Conservation (phyloP, 2,797 vertebrate species). For the Betta splendens region DNA sequence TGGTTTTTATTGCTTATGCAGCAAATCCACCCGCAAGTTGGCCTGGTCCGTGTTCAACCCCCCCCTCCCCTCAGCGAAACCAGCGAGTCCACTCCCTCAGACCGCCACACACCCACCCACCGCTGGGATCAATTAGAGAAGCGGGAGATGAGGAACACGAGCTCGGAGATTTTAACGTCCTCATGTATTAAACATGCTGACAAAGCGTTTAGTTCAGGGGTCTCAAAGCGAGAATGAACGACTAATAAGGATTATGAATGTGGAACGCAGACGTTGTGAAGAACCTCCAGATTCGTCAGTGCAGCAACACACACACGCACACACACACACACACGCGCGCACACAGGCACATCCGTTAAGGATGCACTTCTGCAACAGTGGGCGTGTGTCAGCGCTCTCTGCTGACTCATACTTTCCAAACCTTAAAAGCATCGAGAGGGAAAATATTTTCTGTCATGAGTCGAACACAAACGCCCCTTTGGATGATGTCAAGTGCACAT, state of each 20-base stretch:
- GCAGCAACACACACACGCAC: conserved; percentile 12
- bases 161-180: conserved; percentile 27
- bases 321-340: no score
- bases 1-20: conserved; percentile 59
- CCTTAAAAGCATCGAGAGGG: conserved; percentile 36
- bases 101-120: conserved; percentile 36
- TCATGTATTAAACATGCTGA: conserved; percentile 32
- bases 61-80: conserved; percentile 2
- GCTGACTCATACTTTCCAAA: conserved; percentile 57
- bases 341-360: conserved; percentile 17
- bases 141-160: conserved; percentile 18
- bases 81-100: conserved; percentile 10
- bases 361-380: conserved; percentile 21
- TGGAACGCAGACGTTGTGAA: conserved; percentile 18
- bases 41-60: conserved; percentile 1
- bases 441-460: conserved; percentile 56
- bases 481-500: conserved; percentile 62
- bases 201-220: conserved; percentile 9
- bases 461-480: conserved; percentile 53
- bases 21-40: conserved; percentile 46
- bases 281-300: conserved; percentile 16
- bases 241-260: conserved; percentile 1
- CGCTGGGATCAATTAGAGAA: conserved; percentile 59
- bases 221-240: background rate
- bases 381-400: conserved; percentile 16